Evolutionary conservation across 2,888 invertebrate species (phyloP), one percentile per base, ranked within the genome.

Genomic region (Agrochola lota): DNA sequence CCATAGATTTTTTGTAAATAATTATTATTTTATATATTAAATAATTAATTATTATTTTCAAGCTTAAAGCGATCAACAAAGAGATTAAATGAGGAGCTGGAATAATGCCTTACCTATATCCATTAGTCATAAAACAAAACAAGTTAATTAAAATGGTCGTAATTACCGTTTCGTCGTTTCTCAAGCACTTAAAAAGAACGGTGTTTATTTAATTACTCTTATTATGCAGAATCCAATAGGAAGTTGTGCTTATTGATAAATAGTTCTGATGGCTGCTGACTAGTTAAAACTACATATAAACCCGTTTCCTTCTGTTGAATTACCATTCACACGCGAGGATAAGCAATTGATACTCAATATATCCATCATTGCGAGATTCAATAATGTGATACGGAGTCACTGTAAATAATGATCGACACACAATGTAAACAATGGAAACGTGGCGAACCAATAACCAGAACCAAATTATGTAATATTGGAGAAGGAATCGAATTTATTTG

Each of bases 311-410:
- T 12, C 75, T 52, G 74, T 63, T 52, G 49, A 67, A 74, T 86
- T 69, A 74, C 60, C 62, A 79, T 83, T 83, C 71, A 72, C 80
- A 86, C 68, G 70, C 73, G 69, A 75, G 63, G 76, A 87, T 84
- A 86, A 84, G 64, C 79, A 79, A 84, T 66, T 62, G 74, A 72
- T 77, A 74, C 67, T 59, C 68, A 66, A 84, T 84, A 83, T 74
- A 77, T 80, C 63, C 75, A 77, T 71, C 80, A 80, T 77, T 74
- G 62, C 59, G 30, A 84, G 84, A 85, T 85, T 80, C 84, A 90
- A 91, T 91, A 90, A 90, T 89, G 90, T 90, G 93, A 93, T 93
- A 92, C 90, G 79, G 84, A 88, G 87, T 89, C 89, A 91, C 91
- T 90, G 88, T 89, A 88, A 91, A 90, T 93, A 93, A 93, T 93